These are phyloP conservation scores for Paguma larvata DNA, from an alignment of 2,797 vertebrate genomes.

Conservation along the genomic window DNA sequence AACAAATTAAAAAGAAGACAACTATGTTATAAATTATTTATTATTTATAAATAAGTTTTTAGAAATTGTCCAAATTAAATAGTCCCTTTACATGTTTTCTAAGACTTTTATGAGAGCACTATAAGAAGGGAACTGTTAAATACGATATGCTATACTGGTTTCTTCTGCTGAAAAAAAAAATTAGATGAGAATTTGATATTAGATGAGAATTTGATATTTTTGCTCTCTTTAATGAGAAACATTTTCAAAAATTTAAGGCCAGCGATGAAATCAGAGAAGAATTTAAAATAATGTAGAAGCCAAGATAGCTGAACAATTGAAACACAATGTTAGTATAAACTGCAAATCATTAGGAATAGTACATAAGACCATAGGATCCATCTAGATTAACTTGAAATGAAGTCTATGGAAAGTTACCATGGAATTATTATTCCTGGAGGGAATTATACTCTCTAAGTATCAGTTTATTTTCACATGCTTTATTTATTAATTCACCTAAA, in stretches of 20 bases:
- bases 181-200: not conserved
- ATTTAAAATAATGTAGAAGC: not conserved
- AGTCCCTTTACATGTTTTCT: conserved; percentile 26
- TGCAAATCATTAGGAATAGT: not conserved
- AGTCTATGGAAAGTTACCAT: not conserved
- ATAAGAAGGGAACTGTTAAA: conserved; percentile 8
- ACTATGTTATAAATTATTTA: not conserved
- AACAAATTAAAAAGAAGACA: conserved; percentile 63
- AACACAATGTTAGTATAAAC: conserved; percentile 5
- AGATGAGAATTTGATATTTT: not conserved
- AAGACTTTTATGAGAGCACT: not conserved
- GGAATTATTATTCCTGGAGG: not conserved
- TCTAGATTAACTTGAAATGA: not conserved
- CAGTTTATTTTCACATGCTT: not conserved
- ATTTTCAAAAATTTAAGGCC: conserved; percentile 27
- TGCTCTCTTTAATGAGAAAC: conserved; percentile 49
- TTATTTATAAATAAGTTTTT: not conserved
- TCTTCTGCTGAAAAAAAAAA: not conserved
- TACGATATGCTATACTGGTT: not conserved
- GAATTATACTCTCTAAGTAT: not conserved
- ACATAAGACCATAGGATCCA: not conserved
- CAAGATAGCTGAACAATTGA: not conserved
- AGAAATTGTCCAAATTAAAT: conserved; percentile 19
- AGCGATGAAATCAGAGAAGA: not conserved
- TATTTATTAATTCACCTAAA: conserved; percentile 46